Evolutionary conservation across 2,113 vertebrate species (phyloP).

Genomic region (Semicossyphus pulcher): DNA sequence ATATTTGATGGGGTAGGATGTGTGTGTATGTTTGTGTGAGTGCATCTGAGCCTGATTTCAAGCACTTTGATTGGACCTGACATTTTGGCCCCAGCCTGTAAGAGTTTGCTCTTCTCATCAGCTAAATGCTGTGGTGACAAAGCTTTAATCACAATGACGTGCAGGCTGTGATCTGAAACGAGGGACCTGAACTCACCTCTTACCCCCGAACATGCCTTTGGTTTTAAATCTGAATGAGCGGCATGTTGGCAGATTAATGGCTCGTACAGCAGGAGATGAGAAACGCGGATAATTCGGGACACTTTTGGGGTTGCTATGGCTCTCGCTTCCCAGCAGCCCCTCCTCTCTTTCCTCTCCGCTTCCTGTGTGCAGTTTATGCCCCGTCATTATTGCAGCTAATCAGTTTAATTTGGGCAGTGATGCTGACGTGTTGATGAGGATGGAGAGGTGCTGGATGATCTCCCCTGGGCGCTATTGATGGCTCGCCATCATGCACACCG

Average conservation of each 20-base stretch:
- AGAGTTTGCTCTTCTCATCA: constrained; percentile 58
- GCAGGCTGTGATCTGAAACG: not conserved
- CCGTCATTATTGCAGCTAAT: constrained; percentile 75
- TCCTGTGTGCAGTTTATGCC: constrained; percentile 51
- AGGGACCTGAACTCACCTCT: constrained; percentile 17
- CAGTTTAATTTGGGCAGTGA: constrained; percentile 74
- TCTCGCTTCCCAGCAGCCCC: constrained; percentile 9
- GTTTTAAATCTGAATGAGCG: not conserved
- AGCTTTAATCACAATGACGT: constrained; percentile 45
- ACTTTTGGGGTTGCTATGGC: constrained; percentile 20
- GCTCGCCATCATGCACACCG: constrained; percentile 58
- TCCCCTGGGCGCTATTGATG: constrained; percentile 62
- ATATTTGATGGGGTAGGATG: not conserved
- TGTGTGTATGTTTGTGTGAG: constrained; percentile 3
- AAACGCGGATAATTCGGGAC: not conserved
- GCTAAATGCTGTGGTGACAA: constrained; percentile 60
- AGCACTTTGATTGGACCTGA: constrained; percentile 53
- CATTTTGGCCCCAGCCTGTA: constrained; percentile 33
- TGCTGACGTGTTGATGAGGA: constrained; percentile 79
- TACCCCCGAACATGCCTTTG: not conserved
- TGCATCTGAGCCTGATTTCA: constrained; percentile 46
- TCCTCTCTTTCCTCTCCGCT: constrained; percentile 7
- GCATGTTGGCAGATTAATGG: not conserved
- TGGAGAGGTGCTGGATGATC: constrained; percentile 74
- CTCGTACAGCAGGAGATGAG: not conserved